Conservation (phyloP, 2,113 vertebrate genomes). For the Ptychochromis oligacanthus region DNA sequence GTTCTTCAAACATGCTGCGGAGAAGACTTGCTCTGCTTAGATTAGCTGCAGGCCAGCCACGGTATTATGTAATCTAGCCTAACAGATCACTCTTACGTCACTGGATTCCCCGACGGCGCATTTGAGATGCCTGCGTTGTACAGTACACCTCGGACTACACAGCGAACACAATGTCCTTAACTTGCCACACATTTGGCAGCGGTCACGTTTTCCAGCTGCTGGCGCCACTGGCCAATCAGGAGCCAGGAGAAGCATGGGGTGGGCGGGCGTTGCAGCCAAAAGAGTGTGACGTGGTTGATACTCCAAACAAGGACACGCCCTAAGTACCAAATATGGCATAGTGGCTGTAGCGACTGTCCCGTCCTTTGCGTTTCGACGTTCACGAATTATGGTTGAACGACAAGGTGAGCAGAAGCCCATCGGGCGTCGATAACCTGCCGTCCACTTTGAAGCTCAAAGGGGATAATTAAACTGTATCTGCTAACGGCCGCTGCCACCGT, state of each 20-base stretch:
- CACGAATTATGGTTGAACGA: not conserved
- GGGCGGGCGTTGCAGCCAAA: constrained; percentile 21
- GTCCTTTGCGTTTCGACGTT: not conserved
- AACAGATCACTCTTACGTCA: constrained; percentile 39
- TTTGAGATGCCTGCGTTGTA: constrained; percentile 4
- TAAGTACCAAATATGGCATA: constrained; percentile 56
- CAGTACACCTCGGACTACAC: not conserved
- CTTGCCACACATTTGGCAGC: constrained; percentile 43
- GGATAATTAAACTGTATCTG: not conserved
- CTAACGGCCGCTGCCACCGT: constrained; percentile 13
- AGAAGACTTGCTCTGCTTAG: not conserved
- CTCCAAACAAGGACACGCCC: constrained; percentile 40
- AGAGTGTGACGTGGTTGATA: constrained; percentile 22
- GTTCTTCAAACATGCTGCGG: constrained; percentile 8
- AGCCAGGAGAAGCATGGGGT: not conserved
- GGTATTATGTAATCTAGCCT: constrained; percentile 51
- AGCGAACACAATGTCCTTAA: constrained; percentile 64
- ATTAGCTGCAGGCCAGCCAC: constrained; percentile 17
- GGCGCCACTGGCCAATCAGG: constrained; percentile 66
- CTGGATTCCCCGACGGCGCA: constrained; percentile 17
- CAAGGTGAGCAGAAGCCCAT: not conserved
- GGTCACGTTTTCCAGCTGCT: constrained; percentile 78
- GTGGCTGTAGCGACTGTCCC: not conserved
- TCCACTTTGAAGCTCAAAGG: not conserved
- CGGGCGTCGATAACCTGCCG: rapidly evolving